A percentile compares a stretch with the other conserved stretches of the same genome.
Conservation (phyloP, 1,140 invertebrate genomes). For the Patella vulgata region DNA sequence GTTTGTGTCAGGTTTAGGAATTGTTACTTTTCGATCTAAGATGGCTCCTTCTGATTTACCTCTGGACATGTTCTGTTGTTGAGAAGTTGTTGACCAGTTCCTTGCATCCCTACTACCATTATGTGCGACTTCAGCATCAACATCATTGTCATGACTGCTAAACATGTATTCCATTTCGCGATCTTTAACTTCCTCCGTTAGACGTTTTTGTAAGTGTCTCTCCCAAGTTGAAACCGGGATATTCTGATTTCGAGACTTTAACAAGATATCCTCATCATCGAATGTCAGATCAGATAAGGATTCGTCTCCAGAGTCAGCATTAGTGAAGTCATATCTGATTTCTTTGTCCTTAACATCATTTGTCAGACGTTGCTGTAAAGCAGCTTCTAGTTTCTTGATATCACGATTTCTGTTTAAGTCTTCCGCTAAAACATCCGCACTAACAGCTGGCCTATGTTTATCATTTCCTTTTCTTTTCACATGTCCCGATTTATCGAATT, state of each 20-base stretch:
- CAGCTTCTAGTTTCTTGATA: constrained; percentile 41
- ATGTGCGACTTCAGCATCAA: not conserved
- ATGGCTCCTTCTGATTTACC: constrained; percentile 8
- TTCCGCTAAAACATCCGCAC: constrained; percentile 25
- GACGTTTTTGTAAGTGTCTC: constrained; percentile 45
- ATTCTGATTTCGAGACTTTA: too few relatives aligned
- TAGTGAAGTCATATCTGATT: constrained; percentile 33
- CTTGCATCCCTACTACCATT: constrained; percentile 7
- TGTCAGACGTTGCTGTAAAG: constrained; percentile 51
- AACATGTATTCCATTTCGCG: constrained; percentile 37
- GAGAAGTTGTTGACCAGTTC: constrained; percentile 26
- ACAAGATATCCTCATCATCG: constrained; percentile 8
- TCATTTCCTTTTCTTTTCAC: constrained; percentile 23
- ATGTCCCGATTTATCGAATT: constrained; percentile 47
- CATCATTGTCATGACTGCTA: constrained; percentile 7
- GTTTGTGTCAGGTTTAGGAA: not conserved
- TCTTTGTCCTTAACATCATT: constrained; percentile 58
- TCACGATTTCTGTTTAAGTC: constrained; percentile 16
- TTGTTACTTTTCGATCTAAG: not conserved
- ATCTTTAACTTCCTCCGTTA: constrained; percentile 56
- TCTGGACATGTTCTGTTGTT: constrained; percentile 17
- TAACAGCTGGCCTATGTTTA: constrained; percentile 1
- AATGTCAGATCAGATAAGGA: constrained; percentile 12
- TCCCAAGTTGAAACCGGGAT: constrained; percentile 39
- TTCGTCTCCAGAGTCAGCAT: not conserved